These are phyloP conservation scores for Astreopora myriophthalma DNA, from an alignment of 64 coral and sea anemone species.

Conservation along the genomic window DNA sequence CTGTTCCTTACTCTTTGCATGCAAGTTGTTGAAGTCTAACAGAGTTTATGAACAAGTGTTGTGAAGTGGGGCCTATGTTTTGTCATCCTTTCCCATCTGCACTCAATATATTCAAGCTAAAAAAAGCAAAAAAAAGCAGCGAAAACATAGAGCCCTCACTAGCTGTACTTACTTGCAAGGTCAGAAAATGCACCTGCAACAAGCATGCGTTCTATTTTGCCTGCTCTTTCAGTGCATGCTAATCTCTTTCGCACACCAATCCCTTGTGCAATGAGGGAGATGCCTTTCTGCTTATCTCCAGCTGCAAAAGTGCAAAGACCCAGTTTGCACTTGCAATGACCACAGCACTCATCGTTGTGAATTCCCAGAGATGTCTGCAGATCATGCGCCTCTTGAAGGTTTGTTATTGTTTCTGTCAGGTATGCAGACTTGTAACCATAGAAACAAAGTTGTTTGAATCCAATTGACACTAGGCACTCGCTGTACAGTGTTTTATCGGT, in stretches of 20 bases:
- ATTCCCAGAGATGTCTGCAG: background rate
- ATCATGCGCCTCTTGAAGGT: conserved; percentile 49
- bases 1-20: no score
- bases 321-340: conserved; percentile 78
- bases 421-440: conserved; percentile 44
- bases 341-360: conserved; percentile 28
- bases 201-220: conserved; percentile 60
- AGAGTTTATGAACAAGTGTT: no score
- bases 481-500: conserved; percentile 50
- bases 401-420: background rate
- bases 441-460: conserved; percentile 80
- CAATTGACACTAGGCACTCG: conserved; percentile 74
- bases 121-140: no score
- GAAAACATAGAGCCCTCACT: background rate
- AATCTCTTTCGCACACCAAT: conserved; percentile 60
- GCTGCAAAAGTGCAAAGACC: conserved; percentile 56
- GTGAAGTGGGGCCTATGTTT: no score
- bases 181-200: conserved; percentile 78
- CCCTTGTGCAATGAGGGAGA: conserved; percentile 58
- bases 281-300: conserved; percentile 56
- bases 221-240: background rate
- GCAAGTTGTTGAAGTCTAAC: no score
- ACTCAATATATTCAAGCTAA: no score
- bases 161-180: conserved; percentile 69
- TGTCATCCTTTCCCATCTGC: no score